Conservation (phyloP, 2,113 vertebrate genomes). For the Albula goreensis region DNA sequence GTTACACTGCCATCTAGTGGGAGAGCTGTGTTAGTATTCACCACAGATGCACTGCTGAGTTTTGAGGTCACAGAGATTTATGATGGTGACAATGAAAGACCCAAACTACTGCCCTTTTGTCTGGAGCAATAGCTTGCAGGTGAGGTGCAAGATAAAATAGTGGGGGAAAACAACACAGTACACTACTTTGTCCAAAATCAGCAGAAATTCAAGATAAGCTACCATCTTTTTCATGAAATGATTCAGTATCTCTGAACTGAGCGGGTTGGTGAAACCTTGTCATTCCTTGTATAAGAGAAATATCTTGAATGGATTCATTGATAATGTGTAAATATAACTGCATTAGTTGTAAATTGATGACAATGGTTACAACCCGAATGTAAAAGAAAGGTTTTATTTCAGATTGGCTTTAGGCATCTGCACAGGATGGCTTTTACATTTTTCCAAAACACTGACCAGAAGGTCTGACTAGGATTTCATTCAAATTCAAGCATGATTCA, state of each 20-base stretch:
- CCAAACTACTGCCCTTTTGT: slow-evolving; percentile 65
- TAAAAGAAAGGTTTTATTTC: background rate
- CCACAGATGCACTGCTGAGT: slow-evolving; percentile 18
- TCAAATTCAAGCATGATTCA: background rate
- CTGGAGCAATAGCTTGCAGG: slow-evolving; percentile 12
- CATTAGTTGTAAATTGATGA: background rate
- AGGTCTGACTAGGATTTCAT: background rate
- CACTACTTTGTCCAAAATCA: background rate
- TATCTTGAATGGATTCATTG: background rate
- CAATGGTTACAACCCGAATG: background rate
- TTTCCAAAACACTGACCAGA: background rate
- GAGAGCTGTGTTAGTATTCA: background rate
- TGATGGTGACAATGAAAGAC: slow-evolving; percentile 61
- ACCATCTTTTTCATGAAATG: background rate
- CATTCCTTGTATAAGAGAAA: background rate
- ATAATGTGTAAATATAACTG: background rate
- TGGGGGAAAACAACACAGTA: background rate
- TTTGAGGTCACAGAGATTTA: slow-evolving; percentile 76
- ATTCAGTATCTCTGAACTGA: background rate
- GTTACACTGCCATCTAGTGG: slow-evolving; percentile 69
- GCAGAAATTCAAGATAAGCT: slow-evolving; percentile 1
- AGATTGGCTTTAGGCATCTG: background rate
- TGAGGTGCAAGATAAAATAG: slow-evolving; percentile 6
- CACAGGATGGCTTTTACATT: background rate
- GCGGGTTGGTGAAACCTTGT: background rate